phyloP scores from a whole-genome alignment of 1,140 invertebrate species.

The Tetramorium alpestre region DNA sequence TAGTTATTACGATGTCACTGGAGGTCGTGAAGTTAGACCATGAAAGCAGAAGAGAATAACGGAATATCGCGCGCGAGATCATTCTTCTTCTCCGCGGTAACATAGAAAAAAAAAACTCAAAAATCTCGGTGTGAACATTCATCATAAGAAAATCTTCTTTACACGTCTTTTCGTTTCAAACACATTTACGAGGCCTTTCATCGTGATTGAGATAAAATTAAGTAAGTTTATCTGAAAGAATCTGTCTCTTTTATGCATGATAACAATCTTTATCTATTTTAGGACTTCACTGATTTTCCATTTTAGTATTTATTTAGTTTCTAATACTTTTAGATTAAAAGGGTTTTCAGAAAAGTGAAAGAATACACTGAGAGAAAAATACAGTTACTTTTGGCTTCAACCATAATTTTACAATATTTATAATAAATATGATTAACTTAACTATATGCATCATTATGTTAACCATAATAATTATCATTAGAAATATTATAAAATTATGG shows the following conservation, averaged over 20 bases:
- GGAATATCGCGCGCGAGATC: not conserved
- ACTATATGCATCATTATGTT: too few species aligned
- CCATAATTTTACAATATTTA: too few species aligned
- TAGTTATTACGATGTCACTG: constrained; percentile 62
- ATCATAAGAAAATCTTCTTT: not conserved
- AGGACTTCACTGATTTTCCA: not conserved
- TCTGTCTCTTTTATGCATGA: not conserved
- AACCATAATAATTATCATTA: too few species aligned
- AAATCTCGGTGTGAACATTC: not conserved
- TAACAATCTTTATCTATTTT: not conserved
- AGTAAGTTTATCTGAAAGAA: not conserved
- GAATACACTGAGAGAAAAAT: not conserved
- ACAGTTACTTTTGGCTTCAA: too few species aligned
- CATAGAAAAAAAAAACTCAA: not conserved
- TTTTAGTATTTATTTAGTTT: not conserved
- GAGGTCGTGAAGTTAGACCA: constrained; percentile 53
- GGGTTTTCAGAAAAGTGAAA: not conserved
- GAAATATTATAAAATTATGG: too few species aligned
- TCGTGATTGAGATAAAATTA: not conserved
- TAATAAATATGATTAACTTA: too few species aligned
- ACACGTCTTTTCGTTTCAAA: not conserved
- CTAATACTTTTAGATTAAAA: not conserved
- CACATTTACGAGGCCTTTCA: not conserved
- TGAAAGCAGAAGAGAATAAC: constrained; percentile 16
- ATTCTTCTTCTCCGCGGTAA: not conserved